Conservation (phyloP, 2,113 vertebrate genomes). For the Calidris pugnax region DNA sequence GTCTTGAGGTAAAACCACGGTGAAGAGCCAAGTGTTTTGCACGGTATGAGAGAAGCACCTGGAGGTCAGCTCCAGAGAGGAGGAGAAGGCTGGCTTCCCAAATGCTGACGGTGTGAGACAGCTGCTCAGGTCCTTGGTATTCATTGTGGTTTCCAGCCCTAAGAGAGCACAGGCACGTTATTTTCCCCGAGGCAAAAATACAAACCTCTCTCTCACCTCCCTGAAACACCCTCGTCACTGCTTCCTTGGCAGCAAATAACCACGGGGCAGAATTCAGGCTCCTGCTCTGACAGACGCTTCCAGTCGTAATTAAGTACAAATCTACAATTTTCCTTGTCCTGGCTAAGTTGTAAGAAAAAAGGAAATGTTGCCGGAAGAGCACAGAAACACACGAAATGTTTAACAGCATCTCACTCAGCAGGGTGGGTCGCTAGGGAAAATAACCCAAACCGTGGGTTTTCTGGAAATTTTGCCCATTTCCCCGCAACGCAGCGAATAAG, state of each 20-base stretch:
- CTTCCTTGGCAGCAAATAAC: neutral
- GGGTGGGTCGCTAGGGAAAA: neutral
- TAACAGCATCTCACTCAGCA: neutral
- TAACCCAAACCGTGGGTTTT: neutral
- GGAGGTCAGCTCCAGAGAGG: neutral
- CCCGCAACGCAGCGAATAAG: rapidly evolving
- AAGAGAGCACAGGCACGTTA: neutral
- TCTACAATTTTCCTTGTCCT: neutral
- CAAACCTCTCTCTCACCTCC: neutral
- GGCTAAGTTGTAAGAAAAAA: neutral
- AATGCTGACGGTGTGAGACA: neutral
- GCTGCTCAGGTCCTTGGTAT: neutral
- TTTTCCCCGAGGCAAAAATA: neutral
- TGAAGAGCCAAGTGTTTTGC: neutral
- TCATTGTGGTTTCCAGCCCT: neutral
- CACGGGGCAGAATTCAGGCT: neutral
- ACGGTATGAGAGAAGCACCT: rapidly evolving
- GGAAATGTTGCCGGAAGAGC: neutral
- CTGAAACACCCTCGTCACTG: neutral
- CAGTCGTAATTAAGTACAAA: neutral
- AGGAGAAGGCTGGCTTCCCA: neutral
- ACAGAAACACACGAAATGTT: neutral
- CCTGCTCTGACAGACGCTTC: neutral
- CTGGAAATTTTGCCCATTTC: neutral
- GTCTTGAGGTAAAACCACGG: neutral